A percentile compares a stretch with the other conserved stretches of the same genome.
Conservation (phyloP, 2,888 invertebrate genomes). For the Cerastis leucographa region DNA sequence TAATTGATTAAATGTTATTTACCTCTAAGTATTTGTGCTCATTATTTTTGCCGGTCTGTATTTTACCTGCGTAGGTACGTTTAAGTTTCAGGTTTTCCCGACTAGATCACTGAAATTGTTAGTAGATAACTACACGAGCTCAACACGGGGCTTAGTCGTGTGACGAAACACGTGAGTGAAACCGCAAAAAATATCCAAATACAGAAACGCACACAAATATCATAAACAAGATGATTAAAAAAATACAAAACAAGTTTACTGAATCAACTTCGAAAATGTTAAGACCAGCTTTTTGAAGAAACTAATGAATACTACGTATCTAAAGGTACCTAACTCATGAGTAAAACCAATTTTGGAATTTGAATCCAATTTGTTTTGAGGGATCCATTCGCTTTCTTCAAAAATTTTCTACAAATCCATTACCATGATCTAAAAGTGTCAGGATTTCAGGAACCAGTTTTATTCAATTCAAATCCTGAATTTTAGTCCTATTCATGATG, state of each 20-base stretch:
- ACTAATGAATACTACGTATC: neutral
- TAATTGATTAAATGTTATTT: neutral
- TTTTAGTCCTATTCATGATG: neutral
- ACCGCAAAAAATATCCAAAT: neutral
- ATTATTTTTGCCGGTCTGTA: neutral
- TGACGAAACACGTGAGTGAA: conserved; percentile 11
- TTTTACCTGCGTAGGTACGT: neutral
- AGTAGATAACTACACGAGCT: neutral
- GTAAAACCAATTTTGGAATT: conserved; percentile 1
- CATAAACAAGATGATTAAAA: neutral
- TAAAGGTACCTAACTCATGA: neutral
- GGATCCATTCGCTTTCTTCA: neutral
- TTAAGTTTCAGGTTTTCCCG: conserved; percentile 12
- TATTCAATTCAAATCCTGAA: neutral
- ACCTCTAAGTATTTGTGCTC: neutral
- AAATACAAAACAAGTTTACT: neutral
- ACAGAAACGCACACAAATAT: neutral
- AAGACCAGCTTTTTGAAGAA: neutral
- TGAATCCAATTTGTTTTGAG: neutral
- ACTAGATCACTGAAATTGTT: neutral
- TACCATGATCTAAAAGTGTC: neutral
- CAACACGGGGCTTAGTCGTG: neutral
- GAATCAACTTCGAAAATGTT: conserved; percentile 7
- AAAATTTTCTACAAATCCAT: neutral
- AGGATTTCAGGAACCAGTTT: neutral